These are phyloP conservation scores for Anhinga anhinga DNA, from an alignment of 2,113 vertebrate species.

Conservation along the genomic window DNA sequence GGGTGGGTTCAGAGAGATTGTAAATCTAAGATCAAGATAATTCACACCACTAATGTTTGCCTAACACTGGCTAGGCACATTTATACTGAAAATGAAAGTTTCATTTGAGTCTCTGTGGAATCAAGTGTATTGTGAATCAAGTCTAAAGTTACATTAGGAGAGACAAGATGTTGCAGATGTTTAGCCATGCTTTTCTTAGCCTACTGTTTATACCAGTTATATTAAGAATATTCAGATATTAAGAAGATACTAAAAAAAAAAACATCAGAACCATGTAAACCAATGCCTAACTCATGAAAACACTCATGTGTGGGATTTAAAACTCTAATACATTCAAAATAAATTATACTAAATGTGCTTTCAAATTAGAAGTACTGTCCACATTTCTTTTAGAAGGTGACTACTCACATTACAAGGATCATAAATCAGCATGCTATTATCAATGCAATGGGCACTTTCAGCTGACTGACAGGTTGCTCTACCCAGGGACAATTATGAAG, in stretches of 20 bases:
- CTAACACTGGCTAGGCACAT: background rate
- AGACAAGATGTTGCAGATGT: background rate
- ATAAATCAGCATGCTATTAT: conserved; percentile 2
- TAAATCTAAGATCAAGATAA: conserved; percentile 11
- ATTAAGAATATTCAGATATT: background rate
- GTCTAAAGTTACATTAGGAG: background rate
- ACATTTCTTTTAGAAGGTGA: background rate
- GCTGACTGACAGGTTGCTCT: background rate
- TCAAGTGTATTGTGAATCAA: background rate
- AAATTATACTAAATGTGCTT: background rate
- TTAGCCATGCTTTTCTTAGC: background rate
- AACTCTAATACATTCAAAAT: background rate
- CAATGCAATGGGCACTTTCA: background rate
- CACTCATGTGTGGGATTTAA: background rate
- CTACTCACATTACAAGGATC: background rate
- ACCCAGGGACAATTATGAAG: background rate
- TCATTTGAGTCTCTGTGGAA: background rate
- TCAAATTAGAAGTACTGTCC: background rate
- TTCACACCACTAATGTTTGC: background rate
- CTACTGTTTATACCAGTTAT: background rate
- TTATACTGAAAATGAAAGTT: background rate
- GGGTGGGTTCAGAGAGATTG: background rate
- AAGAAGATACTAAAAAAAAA: background rate
- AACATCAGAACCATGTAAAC: background rate
- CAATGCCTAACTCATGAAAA: background rate